phyloP scores from a whole-genome alignment of 2,888 invertebrate genomes.

The Leptopilina syphax region DNA sequence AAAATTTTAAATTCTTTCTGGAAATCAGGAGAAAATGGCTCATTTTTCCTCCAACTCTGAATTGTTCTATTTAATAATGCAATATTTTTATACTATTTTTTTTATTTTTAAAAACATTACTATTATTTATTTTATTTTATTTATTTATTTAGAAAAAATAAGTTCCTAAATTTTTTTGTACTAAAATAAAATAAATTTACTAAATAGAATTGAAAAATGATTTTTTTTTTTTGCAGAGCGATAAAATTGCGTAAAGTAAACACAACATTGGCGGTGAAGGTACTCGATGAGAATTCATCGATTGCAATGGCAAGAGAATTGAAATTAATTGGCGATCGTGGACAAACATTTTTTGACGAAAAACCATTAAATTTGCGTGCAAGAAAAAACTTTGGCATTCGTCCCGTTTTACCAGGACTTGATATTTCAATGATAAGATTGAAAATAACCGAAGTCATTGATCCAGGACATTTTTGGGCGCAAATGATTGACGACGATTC shows the following conservation, averaged over 20 bases:
- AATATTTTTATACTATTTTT: too few relatives aligned
- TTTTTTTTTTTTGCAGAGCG: conserved; percentile 84
- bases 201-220: conserved; percentile 63
- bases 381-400: conserved; percentile 62
- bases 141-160: too few relatives aligned
- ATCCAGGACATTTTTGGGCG: conserved; percentile 85
- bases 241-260: conserved; percentile 81
- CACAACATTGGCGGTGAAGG: conserved; percentile 76
- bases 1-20: too few relatives aligned
- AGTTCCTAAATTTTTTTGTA: too few relatives aligned
- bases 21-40: too few relatives aligned
- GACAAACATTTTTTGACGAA: not conserved
- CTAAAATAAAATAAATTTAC: too few relatives aligned
- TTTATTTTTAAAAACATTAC: too few relatives aligned
- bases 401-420: conserved; percentile 80
- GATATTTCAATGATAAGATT: conserved; percentile 80
- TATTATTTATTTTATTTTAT: too few relatives aligned
- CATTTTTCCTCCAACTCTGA: too few relatives aligned
- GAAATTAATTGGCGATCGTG: not conserved
- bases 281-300: conserved; percentile 73
- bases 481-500: conserved; percentile 79
- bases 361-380: not conserved
- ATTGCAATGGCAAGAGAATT: conserved; percentile 57
- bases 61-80: too few relatives aligned
- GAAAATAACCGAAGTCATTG: conserved; percentile 79